phyloP scores from a whole-genome alignment of 2,113 vertebrate species.

The Otocyon megalotis region DNA sequence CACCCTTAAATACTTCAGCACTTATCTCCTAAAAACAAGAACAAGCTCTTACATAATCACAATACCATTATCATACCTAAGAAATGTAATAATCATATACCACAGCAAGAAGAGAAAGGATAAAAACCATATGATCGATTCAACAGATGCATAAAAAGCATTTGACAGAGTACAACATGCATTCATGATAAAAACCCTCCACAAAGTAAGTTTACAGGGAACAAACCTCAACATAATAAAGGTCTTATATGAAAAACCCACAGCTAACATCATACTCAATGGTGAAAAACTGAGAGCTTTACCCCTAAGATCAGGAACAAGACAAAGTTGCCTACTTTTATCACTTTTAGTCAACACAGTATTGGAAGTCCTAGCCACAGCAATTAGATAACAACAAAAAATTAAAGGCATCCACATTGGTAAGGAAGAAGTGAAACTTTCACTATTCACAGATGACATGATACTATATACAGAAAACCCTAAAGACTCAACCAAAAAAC shows the following conservation, averaged over 20 bases:
- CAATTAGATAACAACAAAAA: neutral
- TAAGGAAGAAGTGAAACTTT: neutral
- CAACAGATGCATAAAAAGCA: neutral
- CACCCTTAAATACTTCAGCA: neutral
- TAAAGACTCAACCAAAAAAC: neutral
- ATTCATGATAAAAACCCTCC: neutral
- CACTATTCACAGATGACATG: neutral
- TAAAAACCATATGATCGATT: neutral
- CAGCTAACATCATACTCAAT: neutral
- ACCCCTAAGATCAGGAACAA: neutral
- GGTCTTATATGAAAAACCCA: neutral
- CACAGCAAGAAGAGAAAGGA: neutral
- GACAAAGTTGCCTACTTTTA: neutral
- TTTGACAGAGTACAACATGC: neutral
- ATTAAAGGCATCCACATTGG: neutral
- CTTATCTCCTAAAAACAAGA: neutral
- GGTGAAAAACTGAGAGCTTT: neutral
- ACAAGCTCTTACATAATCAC: neutral
- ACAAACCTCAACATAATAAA: neutral
- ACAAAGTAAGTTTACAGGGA: neutral
- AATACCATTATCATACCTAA: neutral
- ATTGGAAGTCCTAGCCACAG: neutral
- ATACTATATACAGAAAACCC: neutral
- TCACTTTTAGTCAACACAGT: neutral
- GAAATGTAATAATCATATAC: neutral